Percentiles rank a stretch among this genome's conserved stretches.
These are phyloP conservation scores for Eurytoma californica DNA, from an alignment of 2,888 invertebrate genomes.

Conservation along the genomic window DNA sequence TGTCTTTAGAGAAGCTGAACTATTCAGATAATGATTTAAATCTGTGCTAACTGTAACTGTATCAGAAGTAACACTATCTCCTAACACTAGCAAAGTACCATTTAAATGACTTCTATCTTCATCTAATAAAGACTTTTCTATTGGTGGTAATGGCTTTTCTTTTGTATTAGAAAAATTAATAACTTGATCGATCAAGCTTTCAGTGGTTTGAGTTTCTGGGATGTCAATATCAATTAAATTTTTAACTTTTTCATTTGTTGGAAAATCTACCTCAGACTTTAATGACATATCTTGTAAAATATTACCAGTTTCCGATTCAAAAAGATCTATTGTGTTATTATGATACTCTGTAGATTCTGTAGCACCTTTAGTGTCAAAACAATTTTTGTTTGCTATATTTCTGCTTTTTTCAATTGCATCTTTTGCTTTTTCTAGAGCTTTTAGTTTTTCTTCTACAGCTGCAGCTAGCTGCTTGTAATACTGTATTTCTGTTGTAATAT, in stretches of 20 bases:
- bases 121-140: slow-evolving; percentile 55
- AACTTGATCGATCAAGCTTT: slow-evolving; percentile 38
- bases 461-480: slow-evolving; percentile 82
- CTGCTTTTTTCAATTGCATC: slow-evolving; percentile 28
- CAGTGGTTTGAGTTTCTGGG: slow-evolving; percentile 21
- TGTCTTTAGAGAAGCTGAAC: slow-evolving; percentile 59
- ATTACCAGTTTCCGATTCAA: slow-evolving; percentile 15
- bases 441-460: slow-evolving; percentile 80
- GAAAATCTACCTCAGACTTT: slow-evolving; percentile 33
- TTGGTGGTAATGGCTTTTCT: slow-evolving; percentile 30
- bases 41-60: slow-evolving; percentile 61
- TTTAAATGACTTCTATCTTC: slow-evolving; percentile 55
- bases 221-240: slow-evolving; percentile 44
- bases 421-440: slow-evolving; percentile 60
- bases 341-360: not conserved
- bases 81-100: slow-evolving; percentile 47
- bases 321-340: slow-evolving; percentile 9
- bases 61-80: slow-evolving; percentile 60
- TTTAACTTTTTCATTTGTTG: slow-evolving; percentile 38
- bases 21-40: slow-evolving; percentile 62
- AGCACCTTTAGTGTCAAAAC: not conserved
- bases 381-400: slow-evolving; percentile 25
- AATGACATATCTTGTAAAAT: slow-evolving; percentile 38
- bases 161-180: slow-evolving; percentile 29
- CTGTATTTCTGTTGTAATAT: slow-evolving; percentile 81